A percentile compares a stretch with the other conserved stretches of the same genome.
phyloP scores from a whole-genome alignment of 2,113 vertebrate genomes.

The Elaphurus davidianus region DNA sequence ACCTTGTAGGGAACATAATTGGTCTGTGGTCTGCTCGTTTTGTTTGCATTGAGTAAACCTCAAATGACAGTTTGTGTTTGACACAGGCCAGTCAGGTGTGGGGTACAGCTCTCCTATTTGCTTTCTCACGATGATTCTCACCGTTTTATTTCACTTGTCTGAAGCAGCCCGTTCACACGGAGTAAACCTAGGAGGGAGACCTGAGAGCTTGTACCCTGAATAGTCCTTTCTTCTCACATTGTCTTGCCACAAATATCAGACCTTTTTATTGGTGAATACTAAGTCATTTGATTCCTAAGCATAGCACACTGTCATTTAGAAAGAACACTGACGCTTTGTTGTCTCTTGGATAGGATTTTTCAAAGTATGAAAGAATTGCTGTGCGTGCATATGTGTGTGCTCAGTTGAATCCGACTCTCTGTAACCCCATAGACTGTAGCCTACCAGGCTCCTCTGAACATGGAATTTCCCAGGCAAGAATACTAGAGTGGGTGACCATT shows the following conservation, averaged over 20 bases:
- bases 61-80: neutral
- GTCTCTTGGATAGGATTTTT: neutral
- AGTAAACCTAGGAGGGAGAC: neutral
- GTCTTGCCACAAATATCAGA: neutral
- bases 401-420: neutral
- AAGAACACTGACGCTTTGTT: neutral
- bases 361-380: neutral
- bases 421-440: neutral
- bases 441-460: neutral
- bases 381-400: neutral
- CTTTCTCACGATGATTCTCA: neutral
- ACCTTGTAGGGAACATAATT: neutral
- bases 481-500: neutral
- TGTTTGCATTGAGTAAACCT: neutral
- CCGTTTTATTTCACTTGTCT: neutral
- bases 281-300: neutral
- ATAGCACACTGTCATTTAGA: neutral
- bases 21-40: neutral
- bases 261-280: neutral
- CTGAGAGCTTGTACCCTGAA: neutral
- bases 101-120: neutral
- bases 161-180: neutral
- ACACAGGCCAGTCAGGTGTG: neutral
- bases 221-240: neutral
- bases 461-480: neutral